phyloP scores from a whole-genome alignment of 2,888 invertebrate genomes.

The Ypsolopha scabrella region DNA sequence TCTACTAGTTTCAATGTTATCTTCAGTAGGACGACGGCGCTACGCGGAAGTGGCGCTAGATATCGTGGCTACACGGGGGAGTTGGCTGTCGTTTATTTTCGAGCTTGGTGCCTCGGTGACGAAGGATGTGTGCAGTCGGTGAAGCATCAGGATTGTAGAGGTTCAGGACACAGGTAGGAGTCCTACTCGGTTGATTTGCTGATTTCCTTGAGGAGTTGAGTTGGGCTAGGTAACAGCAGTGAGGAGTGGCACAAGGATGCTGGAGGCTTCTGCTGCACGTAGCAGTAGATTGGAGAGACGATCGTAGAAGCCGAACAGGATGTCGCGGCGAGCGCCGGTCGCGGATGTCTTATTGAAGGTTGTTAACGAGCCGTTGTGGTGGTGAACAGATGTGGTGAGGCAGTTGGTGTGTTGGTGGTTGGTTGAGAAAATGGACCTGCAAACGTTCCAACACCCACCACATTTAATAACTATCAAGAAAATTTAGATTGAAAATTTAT shows the following conservation, averaged over 20 bases:
- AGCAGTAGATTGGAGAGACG: conserved; percentile 51
- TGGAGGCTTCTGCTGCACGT: conserved; percentile 54
- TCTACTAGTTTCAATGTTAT: conserved; percentile 39
- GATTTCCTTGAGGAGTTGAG: conserved; percentile 23
- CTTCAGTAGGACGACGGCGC: conserved; percentile 46
- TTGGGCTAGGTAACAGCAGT: conserved; percentile 59
- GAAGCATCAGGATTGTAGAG: conserved; percentile 43
- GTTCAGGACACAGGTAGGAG: conserved; percentile 37
- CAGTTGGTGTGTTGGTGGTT: conserved; percentile 69
- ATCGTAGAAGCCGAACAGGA: conserved; percentile 52
- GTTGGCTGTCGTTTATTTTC: conserved; percentile 34
- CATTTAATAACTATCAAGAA: conserved; percentile 55
- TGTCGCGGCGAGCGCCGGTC: conserved; percentile 53
- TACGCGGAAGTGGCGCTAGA: conserved; percentile 43
- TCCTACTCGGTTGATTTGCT: conserved; percentile 29
- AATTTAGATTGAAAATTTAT: background rate
- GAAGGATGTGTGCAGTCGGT: conserved; percentile 53
- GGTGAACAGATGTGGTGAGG: conserved; percentile 68
- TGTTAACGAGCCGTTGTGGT: conserved; percentile 62
- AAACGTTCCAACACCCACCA: conserved; percentile 72
- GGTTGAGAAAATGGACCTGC: conserved; percentile 70
- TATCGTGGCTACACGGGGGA: conserved; percentile 42
- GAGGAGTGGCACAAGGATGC: conserved; percentile 41
- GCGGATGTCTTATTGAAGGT: conserved; percentile 49
- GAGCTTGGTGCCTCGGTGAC: conserved; percentile 46